Evolutionary conservation across 2,888 invertebrate genomes (phyloP).

Genomic region (Epiblema foenella): DNA sequence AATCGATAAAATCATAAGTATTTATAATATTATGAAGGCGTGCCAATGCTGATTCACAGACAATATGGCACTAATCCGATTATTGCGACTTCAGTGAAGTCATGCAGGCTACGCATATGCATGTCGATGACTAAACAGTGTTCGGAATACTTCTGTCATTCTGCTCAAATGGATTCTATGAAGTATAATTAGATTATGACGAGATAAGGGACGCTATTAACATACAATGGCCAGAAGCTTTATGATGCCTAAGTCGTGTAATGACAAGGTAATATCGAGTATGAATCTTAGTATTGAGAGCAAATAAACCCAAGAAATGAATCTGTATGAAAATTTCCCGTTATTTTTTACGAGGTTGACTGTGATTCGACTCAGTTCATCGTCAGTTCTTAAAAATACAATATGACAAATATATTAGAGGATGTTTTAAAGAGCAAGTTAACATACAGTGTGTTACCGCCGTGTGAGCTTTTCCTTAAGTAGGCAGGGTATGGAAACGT

Average conservation of each 20-base stretch:
- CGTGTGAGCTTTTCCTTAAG: too few relatives aligned
- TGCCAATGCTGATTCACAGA: conserved; percentile 20
- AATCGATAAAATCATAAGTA: not conserved
- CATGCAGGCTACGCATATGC: conserved; percentile 20
- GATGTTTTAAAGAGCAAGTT: too few relatives aligned
- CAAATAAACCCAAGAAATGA: not conserved
- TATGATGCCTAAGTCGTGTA: not conserved
- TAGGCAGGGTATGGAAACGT: too few relatives aligned
- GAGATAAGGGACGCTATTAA: conserved; percentile 13
- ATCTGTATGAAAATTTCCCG: too few relatives aligned
- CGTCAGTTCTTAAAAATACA: too few relatives aligned
- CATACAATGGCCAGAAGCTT: conserved; percentile 31
- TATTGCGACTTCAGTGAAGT: conserved; percentile 15
- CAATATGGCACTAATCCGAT: conserved; percentile 19
- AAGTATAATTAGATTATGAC: conserved; percentile 1
- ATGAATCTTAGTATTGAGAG: not conserved
- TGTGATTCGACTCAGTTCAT: too few relatives aligned
- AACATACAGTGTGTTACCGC: too few relatives aligned
- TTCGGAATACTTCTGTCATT: conserved; percentile 6
- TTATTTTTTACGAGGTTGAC: too few relatives aligned
- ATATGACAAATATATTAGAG: too few relatives aligned
- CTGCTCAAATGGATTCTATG: conserved; percentile 12
- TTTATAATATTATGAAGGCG: not conserved
- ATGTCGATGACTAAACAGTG: conserved; percentile 16
- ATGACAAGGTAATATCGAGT: conserved; percentile 10